A percentile compares a stretch with the other conserved stretches of the same genome.
phyloP scores from a whole-genome alignment of 1,140 invertebrate genomes.

The Papilio machaon region DNA sequence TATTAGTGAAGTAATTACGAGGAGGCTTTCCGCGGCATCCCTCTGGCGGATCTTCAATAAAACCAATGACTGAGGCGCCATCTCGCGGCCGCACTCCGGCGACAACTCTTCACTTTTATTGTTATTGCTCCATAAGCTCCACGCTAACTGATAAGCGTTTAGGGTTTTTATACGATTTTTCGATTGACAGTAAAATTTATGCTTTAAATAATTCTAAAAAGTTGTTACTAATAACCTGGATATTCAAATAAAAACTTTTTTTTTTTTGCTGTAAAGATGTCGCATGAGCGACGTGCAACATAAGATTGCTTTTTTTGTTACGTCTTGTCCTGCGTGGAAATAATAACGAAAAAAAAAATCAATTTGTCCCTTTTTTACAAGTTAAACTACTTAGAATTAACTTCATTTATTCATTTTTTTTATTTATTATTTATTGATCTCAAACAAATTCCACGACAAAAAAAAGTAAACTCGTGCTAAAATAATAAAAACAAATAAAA shows the following conservation, averaged over 20 bases:
- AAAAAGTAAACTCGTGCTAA: no score
- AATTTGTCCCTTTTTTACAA: not conserved
- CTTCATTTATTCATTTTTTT: no score
- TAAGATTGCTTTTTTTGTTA: not conserved
- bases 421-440: no score
- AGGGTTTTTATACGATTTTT: not conserved
- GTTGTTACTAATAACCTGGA: not conserved
- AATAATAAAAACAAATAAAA: not conserved
- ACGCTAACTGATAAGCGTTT: not conserved
- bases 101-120: not conserved
- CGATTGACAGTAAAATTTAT: not conserved
- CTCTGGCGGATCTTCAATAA: not conserved
- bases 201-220: not conserved
- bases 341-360: not conserved
- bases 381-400: not conserved
- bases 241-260: no score
- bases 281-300: not conserved
- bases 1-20: conserved; percentile 4
- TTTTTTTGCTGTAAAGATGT: no score
- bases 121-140: not conserved
- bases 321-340: not conserved
- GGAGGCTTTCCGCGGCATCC: not conserved
- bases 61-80: not conserved
- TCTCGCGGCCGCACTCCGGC: not conserved
- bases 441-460: no score